Percentiles rank a stretch among this genome's conserved stretches.
Conservation (phyloP, 2,113 vertebrate genomes). For the Rhegmatorhina hoffmannsi region DNA sequence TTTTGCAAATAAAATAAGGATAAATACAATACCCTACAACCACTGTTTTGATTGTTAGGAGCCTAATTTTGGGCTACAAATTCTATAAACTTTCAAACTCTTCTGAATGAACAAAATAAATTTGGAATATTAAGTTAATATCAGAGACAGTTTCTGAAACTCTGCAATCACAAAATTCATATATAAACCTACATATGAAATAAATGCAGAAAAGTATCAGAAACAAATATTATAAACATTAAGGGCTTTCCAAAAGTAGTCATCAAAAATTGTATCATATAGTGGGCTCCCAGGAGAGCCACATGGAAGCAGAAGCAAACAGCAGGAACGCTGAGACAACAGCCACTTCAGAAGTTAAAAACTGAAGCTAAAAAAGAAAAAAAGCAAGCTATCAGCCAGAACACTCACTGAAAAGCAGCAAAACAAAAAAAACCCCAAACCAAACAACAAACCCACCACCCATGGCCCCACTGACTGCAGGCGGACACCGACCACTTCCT, state of each 20-base stretch:
- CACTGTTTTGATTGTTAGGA: neutral
- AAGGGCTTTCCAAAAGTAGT: neutral
- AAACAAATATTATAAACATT: neutral
- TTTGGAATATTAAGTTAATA: neutral
- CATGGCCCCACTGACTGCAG: neutral
- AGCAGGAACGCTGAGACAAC: neutral
- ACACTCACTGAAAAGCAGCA: neutral
- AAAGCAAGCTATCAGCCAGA: neutral
- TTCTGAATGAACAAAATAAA: neutral
- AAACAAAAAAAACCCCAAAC: neutral
- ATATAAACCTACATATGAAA: neutral
- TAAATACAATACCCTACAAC: neutral
- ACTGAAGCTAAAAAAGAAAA: neutral
- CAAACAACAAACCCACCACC: neutral
- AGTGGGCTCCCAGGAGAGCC: neutral
- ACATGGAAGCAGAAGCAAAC: neutral
- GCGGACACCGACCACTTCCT: neutral
- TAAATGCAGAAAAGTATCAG: neutral
- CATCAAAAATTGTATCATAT: fast-evolving
- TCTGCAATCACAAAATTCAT: neutral
- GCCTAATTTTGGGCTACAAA: neutral
- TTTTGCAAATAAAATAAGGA: neutral
- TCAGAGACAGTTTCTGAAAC: neutral
- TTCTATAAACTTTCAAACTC: neutral
- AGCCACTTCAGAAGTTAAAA: neutral